phyloP scores from a whole-genome alignment of 1,140 invertebrate species.

The Sipha flava region DNA sequence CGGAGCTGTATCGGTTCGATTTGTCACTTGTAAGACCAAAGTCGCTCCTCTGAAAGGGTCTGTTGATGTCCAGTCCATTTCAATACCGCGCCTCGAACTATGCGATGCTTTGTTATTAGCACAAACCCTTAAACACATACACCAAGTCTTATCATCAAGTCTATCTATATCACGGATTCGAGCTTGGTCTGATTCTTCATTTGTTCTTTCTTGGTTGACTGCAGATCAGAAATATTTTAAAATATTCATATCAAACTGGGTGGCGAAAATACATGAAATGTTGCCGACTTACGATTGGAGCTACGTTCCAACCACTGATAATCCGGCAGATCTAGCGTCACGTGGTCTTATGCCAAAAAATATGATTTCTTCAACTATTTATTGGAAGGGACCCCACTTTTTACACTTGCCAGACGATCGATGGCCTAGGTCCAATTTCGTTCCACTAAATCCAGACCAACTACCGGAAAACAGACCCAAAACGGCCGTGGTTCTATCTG shows the following conservation, averaged over 20 bases:
- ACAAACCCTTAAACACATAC: neutral
- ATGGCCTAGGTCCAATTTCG: too few relatives aligned
- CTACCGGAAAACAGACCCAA: too few relatives aligned
- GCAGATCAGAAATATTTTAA: constrained; percentile 38
- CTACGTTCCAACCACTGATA: constrained; percentile 42
- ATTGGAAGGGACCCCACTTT: too few relatives aligned
- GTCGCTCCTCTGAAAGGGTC: too few relatives aligned
- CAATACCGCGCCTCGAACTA: constrained; percentile 35
- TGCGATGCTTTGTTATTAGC: constrained; percentile 35
- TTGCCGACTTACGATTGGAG: constrained; percentile 37
- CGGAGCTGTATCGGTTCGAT: too few relatives aligned
- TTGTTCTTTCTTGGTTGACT: constrained; percentile 38
- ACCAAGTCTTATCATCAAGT: too few relatives aligned
- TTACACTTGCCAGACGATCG: too few relatives aligned
- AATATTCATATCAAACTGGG: constrained; percentile 44
- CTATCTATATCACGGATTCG: neutral
- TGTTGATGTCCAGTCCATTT: too few relatives aligned
- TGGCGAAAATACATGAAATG: constrained; percentile 42
- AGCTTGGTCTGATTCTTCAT: constrained; percentile 30
- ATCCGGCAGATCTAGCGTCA: constrained; percentile 45
- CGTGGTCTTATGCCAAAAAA: constrained; percentile 35
- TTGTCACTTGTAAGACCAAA: too few relatives aligned
- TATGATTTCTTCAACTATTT: too few relatives aligned
- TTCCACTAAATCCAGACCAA: too few relatives aligned
- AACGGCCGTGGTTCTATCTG: too few relatives aligned